These are phyloP conservation scores for Stictocephala bisonia DNA, from an alignment of 2,888 invertebrate genomes.

Conservation along the genomic window DNA sequence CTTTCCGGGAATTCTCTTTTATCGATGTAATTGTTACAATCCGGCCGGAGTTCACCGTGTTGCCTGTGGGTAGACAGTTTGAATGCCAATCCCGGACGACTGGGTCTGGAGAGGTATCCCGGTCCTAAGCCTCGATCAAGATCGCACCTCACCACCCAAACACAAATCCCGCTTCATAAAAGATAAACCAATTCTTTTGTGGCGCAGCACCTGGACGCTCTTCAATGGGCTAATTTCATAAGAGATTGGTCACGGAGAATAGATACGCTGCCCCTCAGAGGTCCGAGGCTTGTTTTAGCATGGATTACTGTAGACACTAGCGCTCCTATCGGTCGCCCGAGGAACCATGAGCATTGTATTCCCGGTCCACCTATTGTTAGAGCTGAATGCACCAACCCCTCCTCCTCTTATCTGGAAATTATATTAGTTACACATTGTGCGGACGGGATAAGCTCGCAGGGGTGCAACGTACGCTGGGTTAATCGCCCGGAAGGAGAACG, in stretches of 20 bases:
- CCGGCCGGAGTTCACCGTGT: too few species aligned
- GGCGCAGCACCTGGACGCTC: conserved; percentile 43
- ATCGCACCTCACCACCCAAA: conserved; percentile 31
- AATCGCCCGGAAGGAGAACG: conserved; percentile 30
- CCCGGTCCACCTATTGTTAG: too few species aligned
- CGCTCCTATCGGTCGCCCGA: neutral
- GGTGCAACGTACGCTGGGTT: conserved; percentile 2
- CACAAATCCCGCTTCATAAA: conserved; percentile 43
- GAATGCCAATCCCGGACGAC: too few species aligned
- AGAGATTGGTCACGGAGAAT: conserved; percentile 47
- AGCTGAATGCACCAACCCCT: conserved; percentile 13
- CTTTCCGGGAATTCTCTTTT: too few species aligned
- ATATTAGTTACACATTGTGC: conserved; percentile 42
- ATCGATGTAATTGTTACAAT: too few species aligned
- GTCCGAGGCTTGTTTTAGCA: conserved; percentile 34
- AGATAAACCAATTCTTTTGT: conserved; percentile 50
- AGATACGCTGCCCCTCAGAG: conserved; percentile 21
- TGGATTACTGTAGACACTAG: conserved; percentile 32
- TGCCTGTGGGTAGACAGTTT: too few species aligned
- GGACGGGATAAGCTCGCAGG: too few species aligned
- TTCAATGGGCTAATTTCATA: conserved; percentile 47
- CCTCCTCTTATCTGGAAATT: conserved; percentile 38
- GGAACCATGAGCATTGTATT: too few species aligned
- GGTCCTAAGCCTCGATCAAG: too few species aligned
- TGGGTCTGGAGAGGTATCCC: too few species aligned